Evolutionary conservation across 2,888 invertebrate genomes (phyloP).

Genomic region (Byasa hedistus): DNA sequence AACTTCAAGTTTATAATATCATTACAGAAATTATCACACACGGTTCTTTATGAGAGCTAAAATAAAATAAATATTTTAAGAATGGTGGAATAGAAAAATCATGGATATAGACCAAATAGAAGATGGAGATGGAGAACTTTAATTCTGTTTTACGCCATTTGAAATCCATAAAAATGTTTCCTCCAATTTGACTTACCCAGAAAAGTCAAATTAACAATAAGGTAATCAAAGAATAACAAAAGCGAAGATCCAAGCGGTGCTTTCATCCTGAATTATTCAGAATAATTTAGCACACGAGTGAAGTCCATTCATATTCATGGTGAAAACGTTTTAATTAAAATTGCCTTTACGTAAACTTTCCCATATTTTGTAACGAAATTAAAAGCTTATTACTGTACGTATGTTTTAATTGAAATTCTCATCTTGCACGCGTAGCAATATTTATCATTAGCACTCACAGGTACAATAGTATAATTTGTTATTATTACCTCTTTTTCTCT

Average conservation of each 20-base stretch:
- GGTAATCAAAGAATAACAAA: slow-evolving; percentile 5
- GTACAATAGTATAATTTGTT: too few species aligned
- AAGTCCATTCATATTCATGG: slow-evolving; percentile 24
- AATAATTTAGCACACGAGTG: slow-evolving; percentile 23
- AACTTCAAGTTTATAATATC: too few species aligned
- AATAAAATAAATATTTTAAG: too few species aligned
- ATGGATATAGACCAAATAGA: not conserved
- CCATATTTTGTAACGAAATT: slow-evolving; percentile 3
- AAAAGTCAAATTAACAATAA: not conserved
- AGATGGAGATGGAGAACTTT: not conserved
- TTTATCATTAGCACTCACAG: not conserved
- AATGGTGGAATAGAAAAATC: too few species aligned
- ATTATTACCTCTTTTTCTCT: too few species aligned
- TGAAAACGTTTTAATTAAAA: slow-evolving; percentile 25
- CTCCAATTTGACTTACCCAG: not conserved
- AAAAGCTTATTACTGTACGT: not conserved
- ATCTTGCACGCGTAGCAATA: not conserved
- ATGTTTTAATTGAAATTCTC: not conserved
- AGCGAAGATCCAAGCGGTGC: not conserved
- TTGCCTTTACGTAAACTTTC: slow-evolving; percentile 18
- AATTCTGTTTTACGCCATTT: not conserved
- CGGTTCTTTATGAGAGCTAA: too few species aligned
- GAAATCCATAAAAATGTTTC: not conserved
- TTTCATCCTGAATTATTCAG: slow-evolving; percentile 14
- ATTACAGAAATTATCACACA: too few species aligned